Evolutionary conservation across 2,888 invertebrate genomes (phyloP).

Genomic region (Hyposoter dolosus): DNA sequence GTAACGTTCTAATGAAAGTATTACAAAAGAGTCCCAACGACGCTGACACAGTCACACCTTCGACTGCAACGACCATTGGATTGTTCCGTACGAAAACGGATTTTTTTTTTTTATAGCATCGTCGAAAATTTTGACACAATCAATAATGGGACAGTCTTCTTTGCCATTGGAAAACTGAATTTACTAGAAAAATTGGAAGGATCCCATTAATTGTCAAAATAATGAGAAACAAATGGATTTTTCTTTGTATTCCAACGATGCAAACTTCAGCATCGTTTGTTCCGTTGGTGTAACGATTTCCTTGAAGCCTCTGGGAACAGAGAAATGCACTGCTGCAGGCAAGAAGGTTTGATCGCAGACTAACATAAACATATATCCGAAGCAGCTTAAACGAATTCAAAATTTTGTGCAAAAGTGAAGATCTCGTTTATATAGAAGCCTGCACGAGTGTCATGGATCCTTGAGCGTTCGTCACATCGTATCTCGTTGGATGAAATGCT

Average conservation of each 20-base stretch:
- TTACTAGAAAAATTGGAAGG: too few species aligned
- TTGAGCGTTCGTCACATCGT: conserved; percentile 52
- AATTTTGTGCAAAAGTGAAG: conserved; percentile 28
- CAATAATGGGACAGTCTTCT: too few species aligned
- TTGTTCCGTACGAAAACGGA: too few species aligned
- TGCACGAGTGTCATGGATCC: conserved; percentile 25
- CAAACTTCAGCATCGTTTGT: background rate
- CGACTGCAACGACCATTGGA: background rate
- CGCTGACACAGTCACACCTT: background rate
- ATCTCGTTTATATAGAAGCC: background rate
- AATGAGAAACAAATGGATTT: background rate
- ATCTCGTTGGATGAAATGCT: conserved; percentile 36
- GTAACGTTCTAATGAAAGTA: background rate
- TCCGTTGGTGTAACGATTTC: background rate
- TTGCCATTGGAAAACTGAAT: too few species aligned
- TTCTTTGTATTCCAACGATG: background rate
- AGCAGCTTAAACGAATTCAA: conserved; percentile 28
- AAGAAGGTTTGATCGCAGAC: conserved; percentile 11
- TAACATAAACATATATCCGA: background rate
- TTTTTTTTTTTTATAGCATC: too few species aligned
- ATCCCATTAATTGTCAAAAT: too few species aligned
- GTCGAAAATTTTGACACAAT: too few species aligned
- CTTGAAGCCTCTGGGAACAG: background rate
- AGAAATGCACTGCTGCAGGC: conserved; percentile 7
- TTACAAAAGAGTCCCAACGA: conserved; percentile 22